Evolutionary conservation across 2,113 vertebrate species (phyloP), one percentile per base, ranked within the genome.

Genomic region (Pungitius pungitius): DNA sequence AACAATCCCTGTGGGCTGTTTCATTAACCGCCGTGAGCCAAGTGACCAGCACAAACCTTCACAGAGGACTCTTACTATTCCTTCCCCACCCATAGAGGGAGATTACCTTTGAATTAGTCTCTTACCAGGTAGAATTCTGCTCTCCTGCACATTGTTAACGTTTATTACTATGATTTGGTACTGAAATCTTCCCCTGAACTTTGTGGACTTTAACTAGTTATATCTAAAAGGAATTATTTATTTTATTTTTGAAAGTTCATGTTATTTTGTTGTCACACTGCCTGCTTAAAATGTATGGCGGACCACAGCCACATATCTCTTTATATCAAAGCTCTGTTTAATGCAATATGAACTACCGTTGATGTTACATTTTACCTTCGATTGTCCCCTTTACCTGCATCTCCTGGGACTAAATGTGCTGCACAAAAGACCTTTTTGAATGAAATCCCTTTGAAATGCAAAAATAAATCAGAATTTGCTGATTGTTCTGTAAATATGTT

Each of bases 21-120:
- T 58, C 64, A 55, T 9, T 17, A 17, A 69, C 70, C 51, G 40
- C 67, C 60, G 63, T 77, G 69, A 62, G 65, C 59, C 51, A 78
- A 77, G 43, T 73, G 69, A 87, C 61, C 66, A 84, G 78, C 75
- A 78, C 64, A 74, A 67, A 63, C 52, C 66, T 64, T 81, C 59
- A 64, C 69, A 69, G 68, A 65, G 60, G 39, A 80, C 40, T 72
- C 22, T 27, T 60, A 61, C 51, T 67, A 45, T 61, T 71, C 43
- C 42, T 26, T 51, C 60, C 43, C 59, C 58, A 37, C 66, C 59
- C 47, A 35, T 62, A n/a, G 59, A 80, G 35, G 54, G 52, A 73
- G 39, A 75, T 76, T 56, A 61, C 27, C 22, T 82, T 20, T 69
- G 30, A 75, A 75, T 73, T 47, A 51, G 55, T 33, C 4, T 68